Conservation (phyloP, 2,888 invertebrate species). For the Mesoligia furuncula region DNA sequence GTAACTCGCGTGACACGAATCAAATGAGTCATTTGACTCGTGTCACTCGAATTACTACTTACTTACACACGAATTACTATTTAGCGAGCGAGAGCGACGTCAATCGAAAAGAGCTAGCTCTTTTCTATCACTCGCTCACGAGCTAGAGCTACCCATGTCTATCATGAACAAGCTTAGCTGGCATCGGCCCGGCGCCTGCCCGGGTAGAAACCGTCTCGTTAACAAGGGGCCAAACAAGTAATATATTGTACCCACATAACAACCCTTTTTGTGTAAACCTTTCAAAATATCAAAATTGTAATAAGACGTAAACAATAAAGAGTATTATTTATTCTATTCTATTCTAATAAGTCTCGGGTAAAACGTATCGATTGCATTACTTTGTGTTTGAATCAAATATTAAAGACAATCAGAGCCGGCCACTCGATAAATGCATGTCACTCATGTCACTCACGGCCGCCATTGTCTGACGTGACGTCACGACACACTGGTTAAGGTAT, state of each 20-base stretch:
- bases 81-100: no score
- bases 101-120: no score
- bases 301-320: background rate
- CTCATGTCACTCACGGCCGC: conserved; percentile 42
- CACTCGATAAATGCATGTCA: conserved; percentile 44
- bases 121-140: no score
- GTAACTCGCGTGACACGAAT: no score
- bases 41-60: no score
- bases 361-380: conserved; percentile 49
- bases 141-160: no score
- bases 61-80: no score
- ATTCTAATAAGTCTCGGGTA: conserved; percentile 6
- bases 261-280: background rate
- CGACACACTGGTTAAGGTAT: conserved; percentile 7
- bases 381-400: conserved; percentile 55
- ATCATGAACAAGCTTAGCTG: no score
- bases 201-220: no score
- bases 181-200: no score
- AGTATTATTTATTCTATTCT: background rate
- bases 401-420: conserved; percentile 42
- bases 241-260: background rate
- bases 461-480: conserved; percentile 1
- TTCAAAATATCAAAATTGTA: background rate
- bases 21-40: no score
- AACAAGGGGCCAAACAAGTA: background rate